Percentiles rank a stretch among this genome's conserved stretches.
Conservation (phyloP, 2,113 vertebrate species). For the Gymnarchus niloticus region DNA sequence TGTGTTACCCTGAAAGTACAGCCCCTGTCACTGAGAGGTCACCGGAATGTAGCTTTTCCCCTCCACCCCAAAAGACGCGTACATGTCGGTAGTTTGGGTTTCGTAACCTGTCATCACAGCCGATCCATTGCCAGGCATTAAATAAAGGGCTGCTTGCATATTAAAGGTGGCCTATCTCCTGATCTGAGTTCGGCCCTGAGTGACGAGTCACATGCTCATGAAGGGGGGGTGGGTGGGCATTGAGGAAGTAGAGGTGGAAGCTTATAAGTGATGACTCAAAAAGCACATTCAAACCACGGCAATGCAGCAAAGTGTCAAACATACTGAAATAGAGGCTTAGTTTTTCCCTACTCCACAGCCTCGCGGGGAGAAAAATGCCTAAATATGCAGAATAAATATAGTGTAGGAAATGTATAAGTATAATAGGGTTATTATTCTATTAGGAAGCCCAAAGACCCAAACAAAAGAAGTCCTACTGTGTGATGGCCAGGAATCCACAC, state of each 20-base stretch:
- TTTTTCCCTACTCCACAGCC: no score
- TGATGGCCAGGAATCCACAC: not conserved
- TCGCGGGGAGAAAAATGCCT: no score
- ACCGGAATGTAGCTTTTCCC: not conserved
- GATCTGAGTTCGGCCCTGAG: slow-evolving; percentile 55
- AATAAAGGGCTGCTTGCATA: slow-evolving; percentile 55
- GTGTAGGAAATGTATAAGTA: not conserved
- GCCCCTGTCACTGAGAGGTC: not conserved
- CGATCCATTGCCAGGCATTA: slow-evolving; percentile 54
- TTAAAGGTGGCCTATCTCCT: slow-evolving; percentile 60
- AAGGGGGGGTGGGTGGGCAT: not conserved
- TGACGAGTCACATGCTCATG: slow-evolving; percentile 48
- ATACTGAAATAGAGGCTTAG: not conserved
- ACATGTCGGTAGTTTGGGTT: slow-evolving; percentile 48
- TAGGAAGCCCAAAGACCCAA: slow-evolving; percentile 5
- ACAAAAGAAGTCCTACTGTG: not conserved
- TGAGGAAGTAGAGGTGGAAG: not conserved
- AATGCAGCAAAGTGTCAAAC: not conserved
- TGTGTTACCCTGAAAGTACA: not conserved
- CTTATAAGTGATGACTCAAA: slow-evolving; percentile 26
- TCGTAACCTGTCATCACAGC: slow-evolving; percentile 58
- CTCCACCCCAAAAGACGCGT: slow-evolving; percentile 36
- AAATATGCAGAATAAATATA: not conserved
- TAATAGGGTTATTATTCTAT: not conserved
- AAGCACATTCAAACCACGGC: not conserved